Evolutionary conservation across 2,888 invertebrate species (phyloP).

Genomic region (Clivina fossor): DNA sequence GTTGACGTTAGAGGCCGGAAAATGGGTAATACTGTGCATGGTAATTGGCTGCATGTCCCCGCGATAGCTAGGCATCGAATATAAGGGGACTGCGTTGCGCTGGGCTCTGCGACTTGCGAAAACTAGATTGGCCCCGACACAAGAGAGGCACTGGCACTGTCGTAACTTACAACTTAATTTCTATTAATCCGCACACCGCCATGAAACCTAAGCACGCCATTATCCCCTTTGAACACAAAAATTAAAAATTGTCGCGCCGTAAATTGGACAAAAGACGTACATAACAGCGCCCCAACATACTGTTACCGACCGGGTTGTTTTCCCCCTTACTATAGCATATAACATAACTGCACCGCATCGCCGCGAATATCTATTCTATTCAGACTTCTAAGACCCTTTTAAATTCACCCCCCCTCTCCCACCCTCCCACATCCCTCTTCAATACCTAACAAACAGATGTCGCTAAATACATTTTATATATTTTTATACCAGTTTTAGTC

Average conservation of each 20-base stretch:
- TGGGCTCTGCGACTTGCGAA: not conserved
- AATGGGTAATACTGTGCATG: conserved; percentile 42
- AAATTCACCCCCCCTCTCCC: too few species aligned
- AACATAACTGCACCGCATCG: too few species aligned
- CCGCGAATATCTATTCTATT: too few species aligned
- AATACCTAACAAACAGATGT: too few species aligned
- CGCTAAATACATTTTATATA: too few species aligned
- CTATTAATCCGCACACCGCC: conserved; percentile 42
- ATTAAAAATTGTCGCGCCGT: conserved; percentile 43
- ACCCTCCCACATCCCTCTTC: too few species aligned
- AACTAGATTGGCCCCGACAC: conserved; percentile 6
- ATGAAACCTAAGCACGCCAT: conserved; percentile 42
- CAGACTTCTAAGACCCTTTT: too few species aligned
- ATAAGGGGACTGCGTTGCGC: not conserved
- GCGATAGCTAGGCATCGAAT: conserved; percentile 5
- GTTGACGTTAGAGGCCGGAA: conserved; percentile 47
- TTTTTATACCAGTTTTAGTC: too few species aligned
- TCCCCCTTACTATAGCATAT: too few species aligned
- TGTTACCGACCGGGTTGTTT: too few species aligned
- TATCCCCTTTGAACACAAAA: conserved; percentile 43
- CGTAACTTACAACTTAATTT: conserved; percentile 45
- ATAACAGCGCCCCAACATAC: too few species aligned
- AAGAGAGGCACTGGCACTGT: conserved; percentile 16
- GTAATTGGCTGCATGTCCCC: conserved; percentile 40
- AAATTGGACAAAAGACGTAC: conserved; percentile 43